These are phyloP conservation scores for Cyrtonyx montezumae DNA, from an alignment of 2,113 vertebrate genomes.

Conservation along the genomic window DNA sequence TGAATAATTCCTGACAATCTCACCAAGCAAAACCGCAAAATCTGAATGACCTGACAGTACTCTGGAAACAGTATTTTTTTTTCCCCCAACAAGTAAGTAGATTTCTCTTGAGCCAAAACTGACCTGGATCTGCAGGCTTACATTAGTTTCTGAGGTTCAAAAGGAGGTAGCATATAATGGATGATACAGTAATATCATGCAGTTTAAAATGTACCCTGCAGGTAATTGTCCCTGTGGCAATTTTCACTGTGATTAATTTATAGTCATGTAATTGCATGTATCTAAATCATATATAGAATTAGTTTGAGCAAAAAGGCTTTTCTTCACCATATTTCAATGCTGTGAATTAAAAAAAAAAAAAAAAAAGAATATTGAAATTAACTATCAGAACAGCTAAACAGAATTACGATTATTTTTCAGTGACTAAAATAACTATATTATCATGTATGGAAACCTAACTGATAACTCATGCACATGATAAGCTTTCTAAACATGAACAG, in stretches of 20 bases:
- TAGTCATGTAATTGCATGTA: background rate
- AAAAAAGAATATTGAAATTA: background rate
- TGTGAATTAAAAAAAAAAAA: background rate
- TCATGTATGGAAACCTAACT: background rate
- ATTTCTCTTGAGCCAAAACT: background rate
- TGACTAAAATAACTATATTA: background rate
- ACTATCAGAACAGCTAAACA: background rate
- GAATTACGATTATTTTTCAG: background rate
- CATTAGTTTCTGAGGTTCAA: background rate
- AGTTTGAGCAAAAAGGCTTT: background rate
- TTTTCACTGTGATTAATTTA: background rate
- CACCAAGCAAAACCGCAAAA: background rate
- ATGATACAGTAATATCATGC: background rate
- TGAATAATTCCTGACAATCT: background rate
- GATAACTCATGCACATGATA: background rate
- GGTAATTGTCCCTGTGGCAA: background rate
- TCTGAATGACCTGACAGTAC: background rate
- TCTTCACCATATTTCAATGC: background rate
- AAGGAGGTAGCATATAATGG: background rate
- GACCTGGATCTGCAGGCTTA: background rate
- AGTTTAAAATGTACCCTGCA: background rate
- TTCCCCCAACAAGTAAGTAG: background rate
- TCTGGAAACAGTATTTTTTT: background rate
- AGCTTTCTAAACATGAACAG: background rate
- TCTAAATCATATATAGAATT: accelerated